Conservation (phyloP, 2,113 vertebrate species). For the Bos taurus region DNA sequence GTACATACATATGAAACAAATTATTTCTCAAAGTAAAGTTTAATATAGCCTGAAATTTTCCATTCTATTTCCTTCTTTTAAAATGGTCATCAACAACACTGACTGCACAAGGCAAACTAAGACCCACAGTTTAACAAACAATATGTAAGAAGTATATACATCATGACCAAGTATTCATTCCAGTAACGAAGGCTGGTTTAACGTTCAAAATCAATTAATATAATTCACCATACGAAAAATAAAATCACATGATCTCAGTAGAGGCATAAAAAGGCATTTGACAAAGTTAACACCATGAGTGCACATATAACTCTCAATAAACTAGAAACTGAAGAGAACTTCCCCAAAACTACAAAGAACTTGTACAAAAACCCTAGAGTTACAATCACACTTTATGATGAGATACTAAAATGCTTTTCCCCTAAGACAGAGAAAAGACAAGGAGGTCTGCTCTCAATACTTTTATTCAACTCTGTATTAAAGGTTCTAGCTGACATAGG, state of each 20-base stretch:
- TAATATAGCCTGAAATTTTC: neutral
- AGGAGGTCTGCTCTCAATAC: neutral
- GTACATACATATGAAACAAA: neutral
- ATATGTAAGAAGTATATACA: neutral
- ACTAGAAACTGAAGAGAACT: neutral
- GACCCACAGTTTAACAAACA: neutral
- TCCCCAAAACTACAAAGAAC: neutral
- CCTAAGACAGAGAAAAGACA: neutral
- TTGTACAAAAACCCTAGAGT: neutral
- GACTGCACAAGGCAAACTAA: neutral
- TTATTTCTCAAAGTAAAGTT: neutral
- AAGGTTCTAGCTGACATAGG: neutral
- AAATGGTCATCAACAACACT: neutral
- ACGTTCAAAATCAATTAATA: neutral
- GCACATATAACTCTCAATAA: neutral
- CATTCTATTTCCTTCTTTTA: neutral
- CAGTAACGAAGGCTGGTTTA: neutral
- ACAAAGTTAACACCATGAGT: neutral
- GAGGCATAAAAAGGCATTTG: neutral
- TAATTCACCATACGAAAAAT: neutral
- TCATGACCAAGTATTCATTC: neutral
- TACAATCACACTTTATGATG: neutral
- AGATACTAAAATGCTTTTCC: neutral
- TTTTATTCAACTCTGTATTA: neutral
- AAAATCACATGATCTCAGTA: neutral